Conservation (phyloP, 2,888 invertebrate genomes). For the Drosophila atripex region DNA sequence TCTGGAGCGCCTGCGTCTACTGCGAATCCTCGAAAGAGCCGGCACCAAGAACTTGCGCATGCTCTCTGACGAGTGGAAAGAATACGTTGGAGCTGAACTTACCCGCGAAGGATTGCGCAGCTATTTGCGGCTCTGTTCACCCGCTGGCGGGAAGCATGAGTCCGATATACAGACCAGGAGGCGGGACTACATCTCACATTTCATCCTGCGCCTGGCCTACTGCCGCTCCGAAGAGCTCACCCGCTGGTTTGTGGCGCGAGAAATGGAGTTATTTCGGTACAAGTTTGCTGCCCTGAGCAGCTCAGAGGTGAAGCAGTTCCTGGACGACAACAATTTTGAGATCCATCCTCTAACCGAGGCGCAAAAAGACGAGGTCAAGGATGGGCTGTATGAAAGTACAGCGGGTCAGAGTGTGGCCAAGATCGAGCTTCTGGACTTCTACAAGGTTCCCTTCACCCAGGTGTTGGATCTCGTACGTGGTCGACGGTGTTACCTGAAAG, state of each 20-base stretch:
- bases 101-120: constrained; percentile 88
- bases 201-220: constrained; percentile 95
- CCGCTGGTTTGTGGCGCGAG: constrained; percentile 94
- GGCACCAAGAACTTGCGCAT: constrained; percentile 87
- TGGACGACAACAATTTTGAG: constrained; percentile 88
- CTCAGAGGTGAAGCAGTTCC: constrained; percentile 87
- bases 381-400: constrained; percentile 87
- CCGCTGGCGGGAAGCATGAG: constrained; percentile 85
- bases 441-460: constrained; percentile 93
- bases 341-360: constrained; percentile 88
- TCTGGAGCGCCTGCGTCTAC: constrained; percentile 91
- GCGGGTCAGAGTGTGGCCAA: constrained; percentile 85
- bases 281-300: constrained; percentile 88
- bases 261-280: constrained; percentile 94
- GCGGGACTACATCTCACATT: constrained; percentile 96
- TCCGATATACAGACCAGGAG: constrained; percentile 88
- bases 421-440: constrained; percentile 88
- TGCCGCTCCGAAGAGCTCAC: constrained; percentile 93
- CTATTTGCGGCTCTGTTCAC: constrained; percentile 86
- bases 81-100: constrained; percentile 87
- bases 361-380: constrained; percentile 87
- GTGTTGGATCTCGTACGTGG: constrained; percentile 92
- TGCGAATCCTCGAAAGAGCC: constrained; percentile 91
- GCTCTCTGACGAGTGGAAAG: constrained; percentile 88
- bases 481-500: constrained; percentile 90